Base-by-base conservation (phyloP, 2,888 invertebrate genomes). In the Sphaeridia pumilis region DNA sequence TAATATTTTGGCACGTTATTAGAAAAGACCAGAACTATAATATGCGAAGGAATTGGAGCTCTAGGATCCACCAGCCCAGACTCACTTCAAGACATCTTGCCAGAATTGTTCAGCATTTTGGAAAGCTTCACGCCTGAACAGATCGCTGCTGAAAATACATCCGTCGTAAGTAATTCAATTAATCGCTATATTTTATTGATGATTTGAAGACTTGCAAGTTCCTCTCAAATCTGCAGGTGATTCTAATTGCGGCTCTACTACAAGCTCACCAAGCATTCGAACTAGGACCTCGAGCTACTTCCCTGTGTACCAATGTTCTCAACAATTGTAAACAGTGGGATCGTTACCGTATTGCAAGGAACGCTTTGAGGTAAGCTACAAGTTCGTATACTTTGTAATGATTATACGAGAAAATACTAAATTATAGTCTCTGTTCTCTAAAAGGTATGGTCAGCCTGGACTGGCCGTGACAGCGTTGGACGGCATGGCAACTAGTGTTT, bases 281-380 rank as follows among this genome's bases (percentile, higher is more conserved):
- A 1, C 28, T 65, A 10, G 55, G 55, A 34, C 25, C 50, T 1
- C 54, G 56, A 7, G 47, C 55, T 10, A 36, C 45, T 4, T 43
- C 38, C 34, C 75, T 87, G 44, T 48, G 66, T 46, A 72, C 79
- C 52, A 73, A 72, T n/a, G 76, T 78, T 7, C 68, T 78, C 1
- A 67, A 68, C 0, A 72, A 71, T 10, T 78, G 81, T 0, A 82
- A 85, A 66, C 78, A 82, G 2, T 90, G 90, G 87, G 81, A 84
- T 4, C 82, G 85, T 66, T 94, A 90, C 70, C 78, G 87, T 58
- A 83, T 93, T 42, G 89, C 84, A 0, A 76, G 92, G 50, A 65
- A 65, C 51, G 55, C 59, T 20, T 54, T 65, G 41, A 49, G 64
- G 64, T 62, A 48, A 41, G 12, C n/a, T n/a, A n/a, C n/a, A n/a